Evolutionary conservation across 1,140 invertebrate genomes (phyloP).

Genomic region (Hestina assimilis): DNA sequence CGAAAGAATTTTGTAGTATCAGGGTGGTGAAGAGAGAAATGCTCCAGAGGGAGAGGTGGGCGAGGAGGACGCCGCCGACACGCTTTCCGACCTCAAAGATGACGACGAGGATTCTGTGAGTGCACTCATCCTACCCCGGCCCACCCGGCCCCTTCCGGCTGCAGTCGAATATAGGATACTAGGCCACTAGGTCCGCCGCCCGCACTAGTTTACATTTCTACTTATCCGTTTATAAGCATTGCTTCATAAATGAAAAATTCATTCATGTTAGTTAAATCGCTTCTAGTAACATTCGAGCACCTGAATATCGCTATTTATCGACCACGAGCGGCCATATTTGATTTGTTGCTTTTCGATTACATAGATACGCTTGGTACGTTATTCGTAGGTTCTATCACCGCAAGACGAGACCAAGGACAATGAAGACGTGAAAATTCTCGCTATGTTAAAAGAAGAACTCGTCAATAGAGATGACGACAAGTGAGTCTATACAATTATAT

Average conservation of each 20-base stretch:
- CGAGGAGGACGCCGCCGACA: slow-evolving; percentile 53
- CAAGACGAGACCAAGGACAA: slow-evolving; percentile 67
- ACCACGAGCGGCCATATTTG: slow-evolving; percentile 44
- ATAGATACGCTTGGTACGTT: slow-evolving; percentile 65
- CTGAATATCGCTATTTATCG: slow-evolving; percentile 31
- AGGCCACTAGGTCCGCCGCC: slow-evolving; percentile 49
- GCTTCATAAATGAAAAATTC: slow-evolving; percentile 17
- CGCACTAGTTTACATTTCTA: slow-evolving; percentile 43
- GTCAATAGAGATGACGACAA: slow-evolving; percentile 88
- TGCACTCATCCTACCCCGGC: slow-evolving; percentile 45
- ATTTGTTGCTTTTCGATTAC: slow-evolving; percentile 58
- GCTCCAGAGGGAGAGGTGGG: slow-evolving; percentile 46
- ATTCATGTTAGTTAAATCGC: slow-evolving; percentile 20
- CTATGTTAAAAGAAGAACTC: slow-evolving; percentile 86
- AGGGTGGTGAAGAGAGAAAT: slow-evolving; percentile 60
- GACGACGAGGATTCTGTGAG: slow-evolving; percentile 75
- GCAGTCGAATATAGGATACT: slow-evolving; percentile 58
- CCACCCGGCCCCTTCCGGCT: slow-evolving; percentile 29
- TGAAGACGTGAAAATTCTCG: slow-evolving; percentile 65
- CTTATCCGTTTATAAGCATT: slow-evolving; percentile 26
- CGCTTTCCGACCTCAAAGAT: slow-evolving; percentile 68
- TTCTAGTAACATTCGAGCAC: slow-evolving; percentile 33
- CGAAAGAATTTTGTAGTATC: slow-evolving; percentile 41
- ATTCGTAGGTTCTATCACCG: slow-evolving; percentile 71
- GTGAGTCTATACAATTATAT: slow-evolving; percentile 69